A percentile compares a stretch with the other conserved stretches of the same genome.
Evolutionary conservation across 2,113 vertebrate species (phyloP).

Genomic region (Lethenteron reissneri): DNA sequence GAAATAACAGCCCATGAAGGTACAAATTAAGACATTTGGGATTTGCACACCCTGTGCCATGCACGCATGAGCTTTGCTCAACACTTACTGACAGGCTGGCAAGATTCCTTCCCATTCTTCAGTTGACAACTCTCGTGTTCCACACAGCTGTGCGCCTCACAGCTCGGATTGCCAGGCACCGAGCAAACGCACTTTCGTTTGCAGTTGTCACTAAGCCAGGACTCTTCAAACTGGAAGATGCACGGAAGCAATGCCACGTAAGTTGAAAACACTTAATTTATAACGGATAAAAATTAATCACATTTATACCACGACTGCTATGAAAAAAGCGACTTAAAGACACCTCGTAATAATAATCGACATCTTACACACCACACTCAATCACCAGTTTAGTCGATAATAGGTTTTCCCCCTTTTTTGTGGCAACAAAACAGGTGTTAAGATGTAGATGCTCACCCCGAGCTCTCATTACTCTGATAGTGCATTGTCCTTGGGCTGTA

Average conservation of each 20-base stretch:
- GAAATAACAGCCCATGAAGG: no score
- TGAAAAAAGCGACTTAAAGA: background rate
- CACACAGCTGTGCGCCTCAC: slow-evolving; percentile 22
- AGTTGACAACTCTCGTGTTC: slow-evolving; percentile 23
- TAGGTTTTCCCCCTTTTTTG: no score
- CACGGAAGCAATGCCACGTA: background rate
- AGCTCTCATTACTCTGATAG: no score
- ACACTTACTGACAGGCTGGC: slow-evolving; percentile 31
- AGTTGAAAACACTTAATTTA: background rate
- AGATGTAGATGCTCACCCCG: no score
- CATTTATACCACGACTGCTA: no score
- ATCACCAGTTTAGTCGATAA: no score
- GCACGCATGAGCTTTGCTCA: no score
- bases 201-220: slow-evolving; percentile 30
- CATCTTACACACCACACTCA: background rate
- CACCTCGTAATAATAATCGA: background rate
- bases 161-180: slow-evolving; percentile 18
- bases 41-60: no score
- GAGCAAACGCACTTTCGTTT: slow-evolving; percentile 23
- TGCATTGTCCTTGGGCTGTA: no score
- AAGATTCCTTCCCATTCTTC: slow-evolving; percentile 21
- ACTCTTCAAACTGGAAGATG: slow-evolving; percentile 27
- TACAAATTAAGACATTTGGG: no score
- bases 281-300: no score
- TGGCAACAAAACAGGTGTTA: no score